phyloP scores from a whole-genome alignment of 2,113 vertebrate species.

The Eidolon helvum region DNA sequence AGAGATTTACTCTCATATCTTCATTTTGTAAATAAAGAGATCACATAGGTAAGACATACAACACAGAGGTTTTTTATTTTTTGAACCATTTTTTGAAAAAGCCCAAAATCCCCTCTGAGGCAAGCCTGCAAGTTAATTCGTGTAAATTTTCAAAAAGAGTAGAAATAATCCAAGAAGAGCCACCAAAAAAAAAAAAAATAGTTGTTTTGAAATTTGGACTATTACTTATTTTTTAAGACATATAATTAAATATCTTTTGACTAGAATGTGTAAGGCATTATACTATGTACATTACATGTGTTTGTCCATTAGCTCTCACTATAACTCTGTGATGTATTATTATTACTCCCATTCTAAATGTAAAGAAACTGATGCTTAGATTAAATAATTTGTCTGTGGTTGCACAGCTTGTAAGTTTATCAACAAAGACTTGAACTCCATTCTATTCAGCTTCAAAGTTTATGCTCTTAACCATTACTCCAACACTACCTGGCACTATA shows the following conservation, averaged over 20 bases:
- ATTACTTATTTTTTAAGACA: constrained; percentile 26
- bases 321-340: background rate
- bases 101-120: background rate
- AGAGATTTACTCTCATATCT: background rate
- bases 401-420: background rate
- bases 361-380: background rate
- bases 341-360: background rate
- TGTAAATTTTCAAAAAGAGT: background rate
- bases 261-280: background rate
- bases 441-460: background rate
- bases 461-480: background rate
- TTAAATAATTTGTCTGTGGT: background rate
- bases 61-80: background rate
- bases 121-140: background rate
- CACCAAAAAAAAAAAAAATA: background rate
- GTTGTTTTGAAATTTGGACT: background rate
- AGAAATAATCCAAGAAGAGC: background rate
- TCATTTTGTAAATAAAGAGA: background rate
- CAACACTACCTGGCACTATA: background rate
- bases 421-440: background rate
- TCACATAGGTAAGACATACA: background rate
- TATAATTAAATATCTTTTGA: background rate
- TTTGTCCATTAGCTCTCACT: background rate
- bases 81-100: background rate
- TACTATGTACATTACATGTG: background rate